phyloP scores from a whole-genome alignment of 2,888 invertebrate species.

The Tortrix viridana region DNA sequence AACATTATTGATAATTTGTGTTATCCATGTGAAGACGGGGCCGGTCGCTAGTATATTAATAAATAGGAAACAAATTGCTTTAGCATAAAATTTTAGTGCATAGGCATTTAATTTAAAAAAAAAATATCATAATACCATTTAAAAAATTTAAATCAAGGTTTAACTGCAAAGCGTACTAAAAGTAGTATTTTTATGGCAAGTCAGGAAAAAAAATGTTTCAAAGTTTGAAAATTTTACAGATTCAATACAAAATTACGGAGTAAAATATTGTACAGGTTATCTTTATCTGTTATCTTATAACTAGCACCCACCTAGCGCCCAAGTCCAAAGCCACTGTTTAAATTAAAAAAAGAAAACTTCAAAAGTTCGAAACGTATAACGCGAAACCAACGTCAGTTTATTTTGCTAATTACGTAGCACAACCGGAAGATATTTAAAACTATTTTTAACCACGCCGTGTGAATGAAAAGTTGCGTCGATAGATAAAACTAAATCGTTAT shows the following conservation, averaged over 20 bases:
- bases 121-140: too few relatives aligned
- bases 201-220: too few relatives aligned
- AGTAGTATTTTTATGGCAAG: too few relatives aligned
- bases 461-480: constrained; percentile 51
- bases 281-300: background rate
- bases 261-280: background rate
- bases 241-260: background rate
- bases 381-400: background rate
- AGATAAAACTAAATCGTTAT: constrained; percentile 47
- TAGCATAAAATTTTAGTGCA: too few relatives aligned
- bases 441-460: constrained; percentile 62
- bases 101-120: too few relatives aligned
- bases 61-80: too few relatives aligned
- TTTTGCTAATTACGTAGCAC: constrained; percentile 27
- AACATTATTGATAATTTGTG: too few relatives aligned
- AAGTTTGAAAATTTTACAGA: background rate
- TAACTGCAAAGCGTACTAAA: too few relatives aligned
- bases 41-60: too few relatives aligned
- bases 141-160: too few relatives aligned
- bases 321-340: background rate
- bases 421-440: constrained; percentile 41
- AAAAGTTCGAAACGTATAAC: constrained; percentile 8
- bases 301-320: too few relatives aligned
- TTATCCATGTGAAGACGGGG: too few relatives aligned
- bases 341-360: constrained; percentile 6